These are phyloP conservation scores for Sebastes itinus DNA, from an alignment of 2,797 vertebrate genomes.

Conservation along the genomic window DNA sequence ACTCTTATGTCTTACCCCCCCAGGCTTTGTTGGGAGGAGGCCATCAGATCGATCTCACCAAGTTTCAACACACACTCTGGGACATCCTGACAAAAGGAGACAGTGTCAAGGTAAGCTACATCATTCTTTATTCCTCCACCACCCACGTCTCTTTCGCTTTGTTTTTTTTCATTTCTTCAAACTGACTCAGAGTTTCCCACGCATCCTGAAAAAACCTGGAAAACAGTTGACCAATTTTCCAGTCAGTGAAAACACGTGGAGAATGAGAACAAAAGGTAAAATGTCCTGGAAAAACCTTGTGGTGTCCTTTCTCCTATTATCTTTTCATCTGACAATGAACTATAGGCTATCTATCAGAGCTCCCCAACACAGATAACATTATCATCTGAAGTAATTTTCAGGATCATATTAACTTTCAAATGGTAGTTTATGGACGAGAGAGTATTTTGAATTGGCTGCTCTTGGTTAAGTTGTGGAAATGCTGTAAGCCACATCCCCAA, in stretches of 20 bases:
- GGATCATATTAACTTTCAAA: not conserved
- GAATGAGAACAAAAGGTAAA: not conserved
- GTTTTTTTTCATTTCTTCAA: not conserved
- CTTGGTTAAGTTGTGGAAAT: not conserved
- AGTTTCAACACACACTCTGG: slow-evolving; percentile 72
- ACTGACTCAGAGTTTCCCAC: not conserved
- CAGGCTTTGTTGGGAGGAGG: slow-evolving; percentile 73
- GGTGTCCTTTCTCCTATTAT: not conserved
- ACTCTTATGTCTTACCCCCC: not conserved
- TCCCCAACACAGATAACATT: not conserved
- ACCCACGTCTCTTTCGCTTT: not conserved
- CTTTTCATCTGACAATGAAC: not conserved
- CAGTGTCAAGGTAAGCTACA: slow-evolving; percentile 65
- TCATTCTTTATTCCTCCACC: not conserved
- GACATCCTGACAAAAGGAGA: slow-evolving; percentile 60
- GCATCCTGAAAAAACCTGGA: not conserved
- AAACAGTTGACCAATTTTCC: not conserved
- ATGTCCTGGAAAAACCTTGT: not conserved
- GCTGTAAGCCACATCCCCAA: not conserved
- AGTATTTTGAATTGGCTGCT: not conserved
- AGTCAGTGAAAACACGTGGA: not conserved
- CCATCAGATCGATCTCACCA: slow-evolving; percentile 59
- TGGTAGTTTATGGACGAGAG: not conserved
- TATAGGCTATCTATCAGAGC: not conserved
- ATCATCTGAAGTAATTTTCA: not conserved